Base-by-base conservation (phyloP, 2,113 vertebrate genomes). In the Heterocephalus glaber region DNA sequence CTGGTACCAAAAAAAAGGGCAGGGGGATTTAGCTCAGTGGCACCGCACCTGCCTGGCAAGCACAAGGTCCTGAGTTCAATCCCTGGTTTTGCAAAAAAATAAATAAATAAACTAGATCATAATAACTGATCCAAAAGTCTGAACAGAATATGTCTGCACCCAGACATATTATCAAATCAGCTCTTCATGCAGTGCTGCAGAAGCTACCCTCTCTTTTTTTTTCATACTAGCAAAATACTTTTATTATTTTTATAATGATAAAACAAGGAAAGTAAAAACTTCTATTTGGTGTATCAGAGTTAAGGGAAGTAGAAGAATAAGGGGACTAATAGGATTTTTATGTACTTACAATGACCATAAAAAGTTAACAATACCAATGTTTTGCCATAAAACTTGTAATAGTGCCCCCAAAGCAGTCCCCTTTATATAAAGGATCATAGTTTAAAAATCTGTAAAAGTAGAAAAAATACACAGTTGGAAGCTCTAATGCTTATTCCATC, bases 381-480 rank as follows among this genome's bases (percentile, higher is more conserved):
- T 98, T 98, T 98, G 98, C 98, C 98, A 98, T 98, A 98, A 98
- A 98, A 98, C 97, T 98, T 98, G 98, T 97, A 97, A 98, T 92
- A 98, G 88, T 97, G 82, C 97, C 98, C 98, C 98, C 22, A 97
- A 96, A 98, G 97, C 98, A 98, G 96, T 98, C 5, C 47, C 47
- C 47, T 49, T 49, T 98, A 98, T 98, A 99, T 98, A 99, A 99
- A 99, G 98, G 98, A 98, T 98, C 98, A 98, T 98, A 98, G 98
- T 98, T 99, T 99, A 98, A 98, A 98, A 99, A 99, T 99, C 98
- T 99, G 98, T 99, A 99, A 99, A 99, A 99, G 98, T 99, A 99
- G 11, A 63, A 99, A 99, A 99, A 99, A 99, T 99, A 99, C 98
- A 99, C 98, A 99, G 98, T 99, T 98, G 98, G 98, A 98, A 98